Evolutionary conservation across 2,888 invertebrate genomes (phyloP).

Genomic region (Eilema depressum): DNA sequence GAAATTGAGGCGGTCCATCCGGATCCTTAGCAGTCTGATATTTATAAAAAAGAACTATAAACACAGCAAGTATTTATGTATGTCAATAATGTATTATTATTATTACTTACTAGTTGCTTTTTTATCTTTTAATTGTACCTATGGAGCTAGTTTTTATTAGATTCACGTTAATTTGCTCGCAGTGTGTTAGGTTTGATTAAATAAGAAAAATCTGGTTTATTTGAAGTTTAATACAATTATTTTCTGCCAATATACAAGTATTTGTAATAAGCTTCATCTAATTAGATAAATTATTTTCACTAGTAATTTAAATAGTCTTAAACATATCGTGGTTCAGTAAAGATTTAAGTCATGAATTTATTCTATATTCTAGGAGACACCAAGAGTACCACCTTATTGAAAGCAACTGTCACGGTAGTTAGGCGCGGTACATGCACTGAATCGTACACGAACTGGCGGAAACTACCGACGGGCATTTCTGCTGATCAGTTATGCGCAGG

Average conservation of each 20-base stretch:
- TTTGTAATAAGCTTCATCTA: too few species aligned
- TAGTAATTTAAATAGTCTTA: too few species aligned
- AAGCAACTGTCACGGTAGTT: slow-evolving; percentile 72
- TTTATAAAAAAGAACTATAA: not conserved
- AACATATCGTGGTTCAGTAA: too few species aligned
- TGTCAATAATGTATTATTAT: not conserved
- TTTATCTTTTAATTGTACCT: not conserved
- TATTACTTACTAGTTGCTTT: not conserved
- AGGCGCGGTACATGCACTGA: slow-evolving; percentile 58
- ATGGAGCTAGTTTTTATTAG: not conserved
- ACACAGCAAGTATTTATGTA: not conserved
- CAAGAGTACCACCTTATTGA: slow-evolving; percentile 68
- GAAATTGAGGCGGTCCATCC: not conserved
- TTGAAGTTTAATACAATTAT: not conserved
- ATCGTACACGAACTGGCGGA: slow-evolving; percentile 69
- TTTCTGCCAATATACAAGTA: too few species aligned
- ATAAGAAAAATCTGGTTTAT: not conserved
- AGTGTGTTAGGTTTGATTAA: not conserved
- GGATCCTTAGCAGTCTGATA: not conserved
- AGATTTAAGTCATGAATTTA: not conserved
- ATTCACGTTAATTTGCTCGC: not conserved
- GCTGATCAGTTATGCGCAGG: slow-evolving; percentile 77
- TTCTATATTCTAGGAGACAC: slow-evolving; percentile 59
- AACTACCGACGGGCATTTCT: slow-evolving; percentile 70
- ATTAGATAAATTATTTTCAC: too few species aligned